Base-by-base conservation (phyloP, 1,140 invertebrate genomes). In the Ephestia elutella region DNA sequence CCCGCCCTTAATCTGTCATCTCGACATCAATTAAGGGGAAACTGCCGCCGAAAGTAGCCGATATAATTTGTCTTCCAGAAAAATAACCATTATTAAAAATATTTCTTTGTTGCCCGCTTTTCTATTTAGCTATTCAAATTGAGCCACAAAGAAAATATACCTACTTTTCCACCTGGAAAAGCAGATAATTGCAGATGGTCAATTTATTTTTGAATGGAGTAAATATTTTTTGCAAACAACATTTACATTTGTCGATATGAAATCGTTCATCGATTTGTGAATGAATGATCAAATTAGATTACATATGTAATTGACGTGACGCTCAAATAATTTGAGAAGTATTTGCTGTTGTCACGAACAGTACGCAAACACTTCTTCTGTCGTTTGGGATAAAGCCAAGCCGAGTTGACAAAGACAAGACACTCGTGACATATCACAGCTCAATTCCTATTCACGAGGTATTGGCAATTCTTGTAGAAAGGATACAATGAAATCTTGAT, bases 11-110 rank as follows among this genome's bases (percentile, higher is more conserved):
- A 32, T 86, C 74, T 78, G 76, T 86, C 84, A 85, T 85, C 79
- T 76, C 73, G 78, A 80, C 81, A 81, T 75, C 77, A 85, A 85
- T 86, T 86, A 83, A 82, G 66, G 70, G 66, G 68, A 69, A 79
- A 72, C 71, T 81, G 75, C 76, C 75, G 66, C 63, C 21, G 59
- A 61, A 65, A 62, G 66, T 54, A 70, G 64, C 73, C 72, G 57
- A 63, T 69, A 68, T 66, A 72, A 83, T 83, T 82, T 80, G 66
- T 81, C 79, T 81, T 80, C 62, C 63, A 65, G 63, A 79, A 73
- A 67, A 55, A 54, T 56, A 49, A 49, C 49, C 49, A 21, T 25
- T 53, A 20, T 53, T n/a, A 53, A 53, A 21, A 53, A 53, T 53
- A 53, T 61, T 65, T 53, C 38, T 15, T 35, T 58, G 59, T 59